These are phyloP conservation scores for Pituophis catenifer DNA, from an alignment of 2,113 vertebrate genomes.

Conservation along the genomic window DNA sequence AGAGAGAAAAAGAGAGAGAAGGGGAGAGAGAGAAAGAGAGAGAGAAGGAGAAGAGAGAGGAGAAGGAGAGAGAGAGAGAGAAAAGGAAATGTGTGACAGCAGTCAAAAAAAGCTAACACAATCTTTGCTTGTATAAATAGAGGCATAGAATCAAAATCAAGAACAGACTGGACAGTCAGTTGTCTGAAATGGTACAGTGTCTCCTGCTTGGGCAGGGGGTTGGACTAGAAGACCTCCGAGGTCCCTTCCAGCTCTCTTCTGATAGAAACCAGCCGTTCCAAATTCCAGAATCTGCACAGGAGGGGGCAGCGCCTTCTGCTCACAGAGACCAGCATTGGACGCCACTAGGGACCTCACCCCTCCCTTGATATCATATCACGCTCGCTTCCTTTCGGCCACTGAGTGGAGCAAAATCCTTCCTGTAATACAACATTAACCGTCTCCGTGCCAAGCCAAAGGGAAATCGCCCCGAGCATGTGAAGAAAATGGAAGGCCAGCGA, in stretches of 20 bases:
- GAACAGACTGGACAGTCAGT: no score
- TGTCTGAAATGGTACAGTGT: no score
- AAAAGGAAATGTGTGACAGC: no score
- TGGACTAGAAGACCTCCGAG: no score
- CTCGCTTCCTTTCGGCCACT: not conserved
- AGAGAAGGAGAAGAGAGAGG: accelerated
- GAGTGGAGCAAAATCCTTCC: not conserved
- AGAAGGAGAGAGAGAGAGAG: no score
- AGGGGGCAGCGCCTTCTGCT: not conserved
- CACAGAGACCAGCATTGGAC: not conserved
- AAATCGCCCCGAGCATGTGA: not conserved
- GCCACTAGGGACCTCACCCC: not conserved
- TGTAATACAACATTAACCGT: not conserved
- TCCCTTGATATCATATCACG: not conserved
- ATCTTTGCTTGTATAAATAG: no score
- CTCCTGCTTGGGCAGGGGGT: no score
- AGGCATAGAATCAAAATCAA: no score
- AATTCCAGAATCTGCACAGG: not conserved
- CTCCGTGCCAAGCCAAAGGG: not conserved
- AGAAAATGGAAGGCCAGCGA: not conserved
- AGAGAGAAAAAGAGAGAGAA: no score
- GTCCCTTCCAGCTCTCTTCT: no score
- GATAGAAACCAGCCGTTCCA: not conserved
- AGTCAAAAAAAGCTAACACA: no score
- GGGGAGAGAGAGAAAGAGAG: no score